Percentiles rank a stretch among this genome's conserved stretches.
phyloP scores from a whole-genome alignment of 2,888 invertebrate species.

The Cheilosia variabilis region DNA sequence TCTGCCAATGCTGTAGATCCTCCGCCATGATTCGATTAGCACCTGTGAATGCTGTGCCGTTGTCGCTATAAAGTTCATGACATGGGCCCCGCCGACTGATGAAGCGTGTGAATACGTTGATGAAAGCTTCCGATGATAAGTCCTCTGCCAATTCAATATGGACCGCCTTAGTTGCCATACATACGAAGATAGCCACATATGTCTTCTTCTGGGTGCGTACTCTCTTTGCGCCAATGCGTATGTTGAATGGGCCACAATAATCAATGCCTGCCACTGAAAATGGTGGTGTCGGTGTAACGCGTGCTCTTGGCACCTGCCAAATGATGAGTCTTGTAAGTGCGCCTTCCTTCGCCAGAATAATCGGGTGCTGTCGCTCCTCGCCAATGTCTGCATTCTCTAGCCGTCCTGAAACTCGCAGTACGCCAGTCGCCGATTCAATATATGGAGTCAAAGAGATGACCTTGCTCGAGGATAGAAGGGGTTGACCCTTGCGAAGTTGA shows the following conservation, averaged over 20 bases:
- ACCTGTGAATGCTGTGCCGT: slow-evolving; percentile 37
- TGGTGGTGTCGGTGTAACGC: too few relatives aligned
- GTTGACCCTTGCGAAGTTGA: slow-evolving; percentile 2
- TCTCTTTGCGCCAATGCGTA: slow-evolving; percentile 17
- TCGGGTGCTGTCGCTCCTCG: background rate
- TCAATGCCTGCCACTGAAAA: too few relatives aligned
- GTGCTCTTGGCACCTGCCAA: too few relatives aligned
- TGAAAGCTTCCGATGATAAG: slow-evolving; percentile 40
- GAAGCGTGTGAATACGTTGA: slow-evolving; percentile 41
- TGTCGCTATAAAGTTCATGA: slow-evolving; percentile 21
- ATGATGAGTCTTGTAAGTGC: background rate
- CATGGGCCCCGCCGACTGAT: slow-evolving; percentile 52
- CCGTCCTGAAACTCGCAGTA: slow-evolving; percentile 2
- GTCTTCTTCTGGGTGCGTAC: slow-evolving; percentile 26
- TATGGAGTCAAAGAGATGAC: background rate
- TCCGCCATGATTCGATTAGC: slow-evolving; percentile 32
- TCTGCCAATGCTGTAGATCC: slow-evolving; percentile 26
- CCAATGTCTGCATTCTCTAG: background rate
- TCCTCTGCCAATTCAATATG: slow-evolving; percentile 45
- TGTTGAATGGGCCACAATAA: slow-evolving; percentile 2
- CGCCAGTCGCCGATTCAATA: background rate
- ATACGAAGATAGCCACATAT: slow-evolving; percentile 33
- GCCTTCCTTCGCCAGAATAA: slow-evolving; percentile 9
- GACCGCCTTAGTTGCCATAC: slow-evolving; percentile 42
- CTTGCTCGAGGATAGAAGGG: background rate